Evolutionary conservation across 2,797 vertebrate genomes (phyloP), one percentile per base, ranked within the genome.

Genomic region (Natrix natrix): DNA sequence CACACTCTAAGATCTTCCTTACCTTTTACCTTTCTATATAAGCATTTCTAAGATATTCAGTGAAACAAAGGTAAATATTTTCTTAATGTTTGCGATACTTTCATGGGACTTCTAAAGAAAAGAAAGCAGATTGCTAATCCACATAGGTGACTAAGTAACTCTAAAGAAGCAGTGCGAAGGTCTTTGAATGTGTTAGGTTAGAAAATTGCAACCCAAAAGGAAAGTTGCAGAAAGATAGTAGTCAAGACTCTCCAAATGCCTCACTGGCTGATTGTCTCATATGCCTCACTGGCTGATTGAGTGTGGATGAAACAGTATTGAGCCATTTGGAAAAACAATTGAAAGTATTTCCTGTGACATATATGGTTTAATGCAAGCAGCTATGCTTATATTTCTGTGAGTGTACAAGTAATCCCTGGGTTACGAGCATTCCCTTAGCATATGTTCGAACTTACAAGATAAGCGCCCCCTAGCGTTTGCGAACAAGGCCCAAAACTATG

Each of bases 321-420:
- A 93, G 43, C n/a, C 63, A 20, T 26, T 63, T 83, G 26, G 66
- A 90, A 66, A 0, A 1, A 91, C 91, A 55, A 66, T 89, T 87
- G 57, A 57, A 56, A 8, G 0, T 52, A 83, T 0, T 61, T 88
- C 0, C 0, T 0, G 0, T 2, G 1, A 7, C 86, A 24, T n/a
- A 11, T 0, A 0, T 87, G 13, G 16, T 90, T 66, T 56, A 87
- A 60, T 37, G 17, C 37, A 61, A 20, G 60, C 43, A 26, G 61
- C 26, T 61, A 60, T 2, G 28, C 20, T 89, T 57, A 14, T 57
- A 57, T 57, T 57, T 14, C 14, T 57, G 56, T 57, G 14, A 57
- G 14, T 57, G 56, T 57, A 3, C 13, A 57, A 14, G 14, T 57
- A 57, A 57, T 57, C 56, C 12, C 56, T 5, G 14, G 55, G 14